These are phyloP conservation scores for Gobionotothen gibberifrons DNA, from an alignment of 2,797 vertebrate species.

Conservation along the genomic window DNA sequence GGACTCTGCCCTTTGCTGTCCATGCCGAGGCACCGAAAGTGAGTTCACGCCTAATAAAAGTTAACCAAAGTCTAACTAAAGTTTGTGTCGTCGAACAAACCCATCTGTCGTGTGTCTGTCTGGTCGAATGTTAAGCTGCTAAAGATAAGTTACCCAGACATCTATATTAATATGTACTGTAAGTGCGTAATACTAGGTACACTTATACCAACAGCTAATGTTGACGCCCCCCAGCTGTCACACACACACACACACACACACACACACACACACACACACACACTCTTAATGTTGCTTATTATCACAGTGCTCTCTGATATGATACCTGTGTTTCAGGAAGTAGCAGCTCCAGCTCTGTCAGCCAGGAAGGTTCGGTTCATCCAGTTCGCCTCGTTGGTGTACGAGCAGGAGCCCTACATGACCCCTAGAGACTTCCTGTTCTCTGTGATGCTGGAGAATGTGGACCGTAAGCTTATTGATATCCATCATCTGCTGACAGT, in stretches of 20 bases:
- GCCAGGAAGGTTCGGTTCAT: constrained; percentile 90
- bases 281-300: too few relatives aligned
- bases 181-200: constrained; percentile 4
- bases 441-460: constrained; percentile 92
- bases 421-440: constrained; percentile 96
- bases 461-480: constrained; percentile 84
- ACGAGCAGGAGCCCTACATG: constrained; percentile 93
- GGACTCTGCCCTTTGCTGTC: constrained; percentile 63
- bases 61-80: neutral
- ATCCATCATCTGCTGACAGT: neutral
- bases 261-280: neutral
- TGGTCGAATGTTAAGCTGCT: too few relatives aligned
- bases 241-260: neutral
- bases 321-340: constrained; percentile 44
- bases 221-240: constrained; percentile 18
- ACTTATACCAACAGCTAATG: neutral
- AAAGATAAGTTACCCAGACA: neutral
- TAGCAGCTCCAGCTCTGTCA: constrained; percentile 58
- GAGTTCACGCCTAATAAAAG: constrained; percentile 21
- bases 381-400: constrained; percentile 91
- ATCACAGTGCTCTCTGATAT: too few relatives aligned
- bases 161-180: neutral
- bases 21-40: constrained; percentile 75
- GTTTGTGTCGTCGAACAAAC: neutral
- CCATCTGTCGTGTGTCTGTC: accelerated